Percentiles rank a stretch among this genome's conserved stretches.
phyloP scores from a whole-genome alignment of 2,888 invertebrate species.

The Orthonychiurus folsomi region DNA sequence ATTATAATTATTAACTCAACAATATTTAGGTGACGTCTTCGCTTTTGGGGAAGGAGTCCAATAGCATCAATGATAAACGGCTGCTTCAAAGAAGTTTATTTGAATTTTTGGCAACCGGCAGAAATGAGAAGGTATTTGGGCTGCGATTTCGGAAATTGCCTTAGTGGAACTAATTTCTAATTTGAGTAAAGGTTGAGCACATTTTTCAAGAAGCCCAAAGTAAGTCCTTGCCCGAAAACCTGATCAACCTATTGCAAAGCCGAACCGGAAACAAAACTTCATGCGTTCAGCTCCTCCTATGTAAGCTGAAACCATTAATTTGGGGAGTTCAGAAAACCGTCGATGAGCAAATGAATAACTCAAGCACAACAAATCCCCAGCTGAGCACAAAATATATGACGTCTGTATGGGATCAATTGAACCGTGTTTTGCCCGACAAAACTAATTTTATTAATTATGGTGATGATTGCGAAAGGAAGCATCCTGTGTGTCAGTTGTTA shows the following conservation, averaged over 20 bases:
- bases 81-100: constrained; percentile 31
- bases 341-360: constrained; percentile 3
- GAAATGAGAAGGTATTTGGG: constrained; percentile 30
- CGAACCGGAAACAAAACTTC: constrained; percentile 43
- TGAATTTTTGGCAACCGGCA: constrained; percentile 35
- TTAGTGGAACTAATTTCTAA: too few relatives aligned
- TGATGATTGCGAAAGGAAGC: constrained; percentile 55
- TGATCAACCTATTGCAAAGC: constrained; percentile 42
- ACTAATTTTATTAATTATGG: constrained; percentile 55
- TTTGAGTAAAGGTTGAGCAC: constrained; percentile 28
- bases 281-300: constrained; percentile 51
- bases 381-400: background rate
- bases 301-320: constrained; percentile 68
- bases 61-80: constrained; percentile 32
- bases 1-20: too few relatives aligned
- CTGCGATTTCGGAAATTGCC: background rate
- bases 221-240: constrained; percentile 43
- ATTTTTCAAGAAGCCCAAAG: constrained; percentile 35
- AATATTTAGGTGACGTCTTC: constrained; percentile 41
- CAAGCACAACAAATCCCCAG: background rate
- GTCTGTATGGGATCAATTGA: constrained; percentile 7
- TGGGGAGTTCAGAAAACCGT: constrained; percentile 62
- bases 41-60: constrained; percentile 35
- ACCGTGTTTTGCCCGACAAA: constrained; percentile 38
- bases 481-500: constrained; percentile 47